Percentiles rank a stretch among this genome's conserved stretches.
Conservation (phyloP, 30 jellyfish, hydroid and myxozoan species). For the Sanderia malayensis region DNA sequence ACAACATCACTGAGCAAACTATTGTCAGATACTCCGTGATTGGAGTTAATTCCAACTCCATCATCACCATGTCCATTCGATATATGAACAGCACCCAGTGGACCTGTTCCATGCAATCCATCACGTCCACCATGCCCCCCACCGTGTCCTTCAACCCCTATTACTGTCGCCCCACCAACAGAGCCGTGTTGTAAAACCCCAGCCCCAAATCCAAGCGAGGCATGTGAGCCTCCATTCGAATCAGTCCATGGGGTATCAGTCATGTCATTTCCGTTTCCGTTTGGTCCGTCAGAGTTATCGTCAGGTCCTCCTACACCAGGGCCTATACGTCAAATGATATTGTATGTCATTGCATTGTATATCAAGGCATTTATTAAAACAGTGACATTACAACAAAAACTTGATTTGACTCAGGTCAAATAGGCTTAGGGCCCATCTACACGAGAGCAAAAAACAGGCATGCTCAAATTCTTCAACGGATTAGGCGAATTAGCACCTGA, state of each 20-base stretch:
- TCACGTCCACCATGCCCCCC: constrained; percentile 24
- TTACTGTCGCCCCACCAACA: neutral
- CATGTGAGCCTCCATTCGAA: neutral
- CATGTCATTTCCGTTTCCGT: constrained; percentile 2
- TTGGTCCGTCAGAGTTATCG: neutral
- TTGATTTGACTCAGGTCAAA: too few relatives aligned
- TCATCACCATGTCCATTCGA: constrained; percentile 29
- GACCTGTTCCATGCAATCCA: constrained; percentile 47
- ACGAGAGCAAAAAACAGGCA: too few relatives aligned
- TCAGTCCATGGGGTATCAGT: neutral
- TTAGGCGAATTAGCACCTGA: too few relatives aligned
- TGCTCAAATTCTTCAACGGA: too few relatives aligned
- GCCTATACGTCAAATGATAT: too few relatives aligned
- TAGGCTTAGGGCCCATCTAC: too few relatives aligned
- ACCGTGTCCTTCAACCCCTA: too few relatives aligned
- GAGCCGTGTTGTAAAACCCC: neutral
- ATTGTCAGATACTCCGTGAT: constrained; percentile 23
- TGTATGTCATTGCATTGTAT: too few relatives aligned
- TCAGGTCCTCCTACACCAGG: neutral
- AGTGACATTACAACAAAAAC: too few relatives aligned
- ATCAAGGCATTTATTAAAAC: too few relatives aligned
- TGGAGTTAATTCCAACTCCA: constrained; percentile 7
- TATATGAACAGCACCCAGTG: constrained; percentile 30
- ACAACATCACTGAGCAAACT: constrained; percentile 48
- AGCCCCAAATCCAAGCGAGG: constrained; percentile 7